Evolutionary conservation across 2,888 invertebrate genomes (phyloP).

Genomic region (Argyresthia goedartella): DNA sequence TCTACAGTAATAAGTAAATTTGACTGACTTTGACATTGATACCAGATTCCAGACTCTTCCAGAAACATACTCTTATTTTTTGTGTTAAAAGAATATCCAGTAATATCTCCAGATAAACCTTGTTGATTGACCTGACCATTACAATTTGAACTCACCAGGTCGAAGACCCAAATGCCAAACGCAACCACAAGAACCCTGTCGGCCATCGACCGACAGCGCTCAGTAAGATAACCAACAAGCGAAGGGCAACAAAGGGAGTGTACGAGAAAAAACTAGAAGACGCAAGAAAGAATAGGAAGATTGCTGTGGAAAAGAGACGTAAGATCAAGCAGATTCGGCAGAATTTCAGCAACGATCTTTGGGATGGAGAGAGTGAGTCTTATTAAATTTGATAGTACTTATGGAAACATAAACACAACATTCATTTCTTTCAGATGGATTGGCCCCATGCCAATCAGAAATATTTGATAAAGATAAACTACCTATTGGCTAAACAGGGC

Average conservation of each 20-base stretch:
- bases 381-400: not conserved
- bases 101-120: too few species aligned
- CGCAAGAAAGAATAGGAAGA: conserved; percentile 53
- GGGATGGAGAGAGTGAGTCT: conserved; percentile 69
- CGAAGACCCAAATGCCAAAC: conserved; percentile 75
- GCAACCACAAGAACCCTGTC: conserved; percentile 52
- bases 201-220: conserved; percentile 49
- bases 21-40: too few species aligned
- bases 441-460: too few species aligned
- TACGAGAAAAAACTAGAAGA: conserved; percentile 63
- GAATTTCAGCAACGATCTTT: conserved; percentile 74
- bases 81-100: too few species aligned
- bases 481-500: too few species aligned
- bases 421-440: too few species aligned
- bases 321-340: conserved; percentile 51
- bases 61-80: too few species aligned
- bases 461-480: too few species aligned
- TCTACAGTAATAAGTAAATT: too few species aligned
- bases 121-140: too few species aligned
- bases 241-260: conserved; percentile 53
- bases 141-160: conserved; percentile 41
- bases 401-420: too few species aligned
- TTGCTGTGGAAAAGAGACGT: conserved; percentile 41
- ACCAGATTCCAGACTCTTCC: too few species aligned
- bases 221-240: conserved; percentile 55